A percentile compares a stretch with the other conserved stretches of the same genome.
Conservation (phyloP, 2,797 vertebrate genomes). For the Dallia pectoralis region DNA sequence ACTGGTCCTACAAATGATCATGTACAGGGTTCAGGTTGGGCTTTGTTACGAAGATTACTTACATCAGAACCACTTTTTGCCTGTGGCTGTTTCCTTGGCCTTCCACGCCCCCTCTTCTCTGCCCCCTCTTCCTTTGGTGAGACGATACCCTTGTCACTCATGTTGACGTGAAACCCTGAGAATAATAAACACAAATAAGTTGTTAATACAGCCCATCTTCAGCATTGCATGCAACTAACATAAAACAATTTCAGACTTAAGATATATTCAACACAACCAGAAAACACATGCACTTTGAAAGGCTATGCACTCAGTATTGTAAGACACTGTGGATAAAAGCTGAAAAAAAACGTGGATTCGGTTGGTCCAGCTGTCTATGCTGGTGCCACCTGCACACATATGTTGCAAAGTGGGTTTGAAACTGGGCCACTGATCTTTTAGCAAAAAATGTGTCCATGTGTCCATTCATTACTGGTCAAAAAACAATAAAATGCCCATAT, state of each 20-base stretch:
- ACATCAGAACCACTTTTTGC: slow-evolving; percentile 63
- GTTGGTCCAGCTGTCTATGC: too few species aligned
- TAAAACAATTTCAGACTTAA: background rate
- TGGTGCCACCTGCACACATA: too few species aligned
- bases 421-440: too few species aligned
- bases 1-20: background rate
- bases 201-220: background rate
- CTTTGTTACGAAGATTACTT: slow-evolving; percentile 20
- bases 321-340: too few species aligned
- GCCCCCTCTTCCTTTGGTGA: slow-evolving; percentile 87
- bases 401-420: too few species aligned
- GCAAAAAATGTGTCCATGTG: too few species aligned
- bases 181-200: slow-evolving; percentile 27
- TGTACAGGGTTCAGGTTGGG: background rate
- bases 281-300: too few species aligned
- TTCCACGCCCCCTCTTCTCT: slow-evolving; percentile 90
- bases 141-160: slow-evolving; percentile 93
- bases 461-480: too few species aligned
- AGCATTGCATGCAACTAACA: background rate
- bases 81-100: slow-evolving; percentile 90
- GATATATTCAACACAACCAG: background rate
- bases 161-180: slow-evolving; percentile 65
- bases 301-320: too few species aligned
- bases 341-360: too few species aligned
- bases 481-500: too few species aligned